Percentiles rank a stretch among this genome's conserved stretches.
Conservation (phyloP, 2,797 vertebrate species). For the Crypturellus tataupa region DNA sequence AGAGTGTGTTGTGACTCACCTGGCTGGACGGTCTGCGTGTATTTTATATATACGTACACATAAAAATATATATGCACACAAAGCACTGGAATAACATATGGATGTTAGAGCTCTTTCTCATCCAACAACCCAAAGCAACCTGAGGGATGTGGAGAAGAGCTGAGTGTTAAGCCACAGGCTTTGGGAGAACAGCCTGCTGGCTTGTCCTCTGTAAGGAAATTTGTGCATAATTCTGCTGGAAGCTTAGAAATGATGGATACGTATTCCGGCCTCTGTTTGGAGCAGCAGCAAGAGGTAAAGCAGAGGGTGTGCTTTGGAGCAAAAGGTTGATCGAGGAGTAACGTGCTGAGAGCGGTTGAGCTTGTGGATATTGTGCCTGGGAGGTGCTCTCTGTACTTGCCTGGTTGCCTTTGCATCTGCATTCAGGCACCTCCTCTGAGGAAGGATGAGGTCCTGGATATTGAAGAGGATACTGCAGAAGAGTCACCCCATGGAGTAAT, state of each 20-base stretch:
- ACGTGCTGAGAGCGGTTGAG: not conserved
- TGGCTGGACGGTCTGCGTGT: fast-evolving
- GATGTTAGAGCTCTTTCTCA: not conserved
- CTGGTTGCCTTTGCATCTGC: not conserved
- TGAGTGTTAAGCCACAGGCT: not conserved
- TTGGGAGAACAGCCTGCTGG: not conserved
- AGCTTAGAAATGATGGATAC: not conserved
- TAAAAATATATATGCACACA: not conserved
- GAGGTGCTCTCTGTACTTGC: not conserved
- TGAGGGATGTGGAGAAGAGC: not conserved
- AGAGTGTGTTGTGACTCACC: not conserved
- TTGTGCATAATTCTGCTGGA: not conserved
- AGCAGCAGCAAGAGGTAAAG: not conserved
- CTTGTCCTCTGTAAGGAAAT: not conserved
- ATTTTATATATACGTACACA: too few relatives aligned
- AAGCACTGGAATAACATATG: not conserved
- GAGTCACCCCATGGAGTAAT: not conserved
- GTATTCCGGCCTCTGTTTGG: not conserved
- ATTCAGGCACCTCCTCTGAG: not conserved
- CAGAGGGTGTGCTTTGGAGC: not conserved
- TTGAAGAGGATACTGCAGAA: not conserved
- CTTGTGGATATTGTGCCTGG: fast-evolving
- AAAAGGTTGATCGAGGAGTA: not conserved
- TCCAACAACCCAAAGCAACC: not conserved
- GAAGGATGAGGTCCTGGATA: not conserved